Conservation (phyloP, 2,888 invertebrate genomes). For the Punctoribates punctum region DNA sequence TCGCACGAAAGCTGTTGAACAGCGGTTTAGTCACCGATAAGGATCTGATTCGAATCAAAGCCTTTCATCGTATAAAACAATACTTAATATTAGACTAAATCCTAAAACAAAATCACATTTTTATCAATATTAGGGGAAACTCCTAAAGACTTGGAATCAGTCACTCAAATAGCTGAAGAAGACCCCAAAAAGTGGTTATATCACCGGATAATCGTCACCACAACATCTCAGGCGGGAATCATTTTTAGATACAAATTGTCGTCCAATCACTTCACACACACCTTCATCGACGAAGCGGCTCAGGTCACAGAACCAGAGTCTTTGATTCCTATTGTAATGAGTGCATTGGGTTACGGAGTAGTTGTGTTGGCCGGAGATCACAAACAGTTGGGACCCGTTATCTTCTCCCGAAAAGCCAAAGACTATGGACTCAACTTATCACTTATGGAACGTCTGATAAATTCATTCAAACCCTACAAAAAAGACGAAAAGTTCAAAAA, state of each 20-base stretch:
- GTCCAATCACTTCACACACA: constrained; percentile 80
- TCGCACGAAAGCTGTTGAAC: constrained; percentile 63
- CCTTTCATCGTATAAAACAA: constrained; percentile 53
- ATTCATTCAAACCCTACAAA: constrained; percentile 65
- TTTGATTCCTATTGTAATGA: constrained; percentile 66
- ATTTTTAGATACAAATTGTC: constrained; percentile 55
- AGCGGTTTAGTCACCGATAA: constrained; percentile 65
- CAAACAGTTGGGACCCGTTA: constrained; percentile 79
- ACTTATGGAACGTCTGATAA: constrained; percentile 67
- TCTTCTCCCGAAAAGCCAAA: constrained; percentile 63
- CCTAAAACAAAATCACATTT: no score
- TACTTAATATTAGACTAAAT: no score
- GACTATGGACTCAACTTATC: constrained; percentile 69
- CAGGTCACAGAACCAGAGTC: constrained; percentile 87
- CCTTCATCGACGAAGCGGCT: constrained; percentile 88
- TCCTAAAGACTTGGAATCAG: neutral
- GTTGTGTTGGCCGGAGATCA: constrained; percentile 74
- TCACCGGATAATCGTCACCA: constrained; percentile 80
- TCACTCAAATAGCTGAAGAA: constrained; percentile 49
- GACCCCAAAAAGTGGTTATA: constrained; percentile 52
- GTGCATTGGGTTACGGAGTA: constrained; percentile 25
- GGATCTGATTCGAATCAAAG: constrained; percentile 65
- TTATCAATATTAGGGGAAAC: neutral
- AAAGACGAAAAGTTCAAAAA: constrained; percentile 58
- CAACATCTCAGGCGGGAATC: constrained; percentile 62